phyloP scores from a whole-genome alignment of 2,797 vertebrate genomes.

The Hoplostethus atlanticus region DNA sequence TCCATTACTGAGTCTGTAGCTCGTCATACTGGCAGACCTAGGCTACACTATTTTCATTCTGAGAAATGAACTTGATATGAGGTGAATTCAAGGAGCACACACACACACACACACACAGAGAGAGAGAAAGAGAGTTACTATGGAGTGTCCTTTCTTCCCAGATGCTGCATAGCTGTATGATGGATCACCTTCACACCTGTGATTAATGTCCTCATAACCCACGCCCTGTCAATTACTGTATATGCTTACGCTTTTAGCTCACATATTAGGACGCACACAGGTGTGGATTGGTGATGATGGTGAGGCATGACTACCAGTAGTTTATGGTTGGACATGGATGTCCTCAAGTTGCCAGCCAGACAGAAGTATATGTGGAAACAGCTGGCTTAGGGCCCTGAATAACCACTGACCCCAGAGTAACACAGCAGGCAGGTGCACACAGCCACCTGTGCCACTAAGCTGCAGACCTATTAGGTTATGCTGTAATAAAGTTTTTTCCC shows the following conservation, averaged over 20 bases:
- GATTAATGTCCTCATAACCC: conserved; percentile 1
- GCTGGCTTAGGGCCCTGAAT: conserved; percentile 65
- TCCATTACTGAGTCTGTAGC: conserved; percentile 37
- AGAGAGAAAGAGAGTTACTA: not conserved
- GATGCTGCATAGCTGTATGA: not conserved
- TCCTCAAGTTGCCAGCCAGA: conserved; percentile 35
- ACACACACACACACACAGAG: not conserved
- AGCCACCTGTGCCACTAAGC: conserved; percentile 63
- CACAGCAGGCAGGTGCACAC: conserved; percentile 59
- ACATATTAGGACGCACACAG: conserved; percentile 53
- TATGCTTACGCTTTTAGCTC: conserved; percentile 40
- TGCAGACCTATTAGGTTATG: conserved; percentile 42
- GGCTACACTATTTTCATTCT: conserved; percentile 29
- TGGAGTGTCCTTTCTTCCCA: conserved; percentile 1
- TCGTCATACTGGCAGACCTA: conserved; percentile 5
- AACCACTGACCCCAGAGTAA: conserved; percentile 60
- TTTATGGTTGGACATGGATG: conserved; percentile 49
- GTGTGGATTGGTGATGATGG: conserved; percentile 64
- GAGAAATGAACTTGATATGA: conserved; percentile 26
- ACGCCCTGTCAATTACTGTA: conserved; percentile 38
- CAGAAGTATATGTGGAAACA: conserved; percentile 55
- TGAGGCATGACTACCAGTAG: conserved; percentile 47
- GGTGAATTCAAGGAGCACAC: no score
- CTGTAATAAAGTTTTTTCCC: conserved; percentile 46
- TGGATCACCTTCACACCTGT: conserved; percentile 27